These are phyloP conservation scores for Suricata suricatta DNA, from an alignment of 2,113 vertebrate genomes.

Conservation along the genomic window DNA sequence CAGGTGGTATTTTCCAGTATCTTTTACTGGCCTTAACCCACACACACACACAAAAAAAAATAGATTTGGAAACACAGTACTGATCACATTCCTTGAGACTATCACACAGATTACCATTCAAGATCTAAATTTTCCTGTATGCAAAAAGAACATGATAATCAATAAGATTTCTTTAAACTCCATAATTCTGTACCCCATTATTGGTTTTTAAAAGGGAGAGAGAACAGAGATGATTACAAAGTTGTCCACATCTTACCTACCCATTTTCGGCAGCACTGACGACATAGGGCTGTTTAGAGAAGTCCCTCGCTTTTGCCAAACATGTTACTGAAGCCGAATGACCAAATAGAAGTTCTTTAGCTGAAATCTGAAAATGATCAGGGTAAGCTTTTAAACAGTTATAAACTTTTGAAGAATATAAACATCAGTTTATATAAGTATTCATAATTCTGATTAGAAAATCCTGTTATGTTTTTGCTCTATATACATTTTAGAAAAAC, in stretches of 20 bases:
- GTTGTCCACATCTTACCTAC: constrained; percentile 76
- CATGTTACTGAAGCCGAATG: constrained; percentile 87
- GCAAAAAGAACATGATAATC: background rate
- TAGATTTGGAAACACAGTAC: background rate
- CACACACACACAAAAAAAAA: background rate
- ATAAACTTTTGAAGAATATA: background rate
- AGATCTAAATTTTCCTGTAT: background rate
- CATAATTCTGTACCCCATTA: background rate
- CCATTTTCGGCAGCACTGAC: constrained; percentile 89
- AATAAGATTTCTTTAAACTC: background rate
- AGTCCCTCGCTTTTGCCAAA: constrained; percentile 88
- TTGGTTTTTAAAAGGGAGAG: background rate
- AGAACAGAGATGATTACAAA: background rate
- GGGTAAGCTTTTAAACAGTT: constrained; percentile 4
- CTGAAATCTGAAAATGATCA: constrained; percentile 84
- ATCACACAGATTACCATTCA: background rate
- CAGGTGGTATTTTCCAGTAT: background rate
- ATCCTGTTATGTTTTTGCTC: background rate
- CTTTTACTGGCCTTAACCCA: background rate
- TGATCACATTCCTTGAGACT: background rate
- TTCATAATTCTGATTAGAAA: background rate
- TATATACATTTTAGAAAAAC: background rate
- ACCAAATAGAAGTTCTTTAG: constrained; percentile 88
- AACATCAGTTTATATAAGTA: background rate
- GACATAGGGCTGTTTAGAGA: constrained; percentile 88